Percentiles rank a stretch among this genome's conserved stretches.
phyloP scores from a whole-genome alignment of 2,797 vertebrate species.

The Apogon hyalosoma region DNA sequence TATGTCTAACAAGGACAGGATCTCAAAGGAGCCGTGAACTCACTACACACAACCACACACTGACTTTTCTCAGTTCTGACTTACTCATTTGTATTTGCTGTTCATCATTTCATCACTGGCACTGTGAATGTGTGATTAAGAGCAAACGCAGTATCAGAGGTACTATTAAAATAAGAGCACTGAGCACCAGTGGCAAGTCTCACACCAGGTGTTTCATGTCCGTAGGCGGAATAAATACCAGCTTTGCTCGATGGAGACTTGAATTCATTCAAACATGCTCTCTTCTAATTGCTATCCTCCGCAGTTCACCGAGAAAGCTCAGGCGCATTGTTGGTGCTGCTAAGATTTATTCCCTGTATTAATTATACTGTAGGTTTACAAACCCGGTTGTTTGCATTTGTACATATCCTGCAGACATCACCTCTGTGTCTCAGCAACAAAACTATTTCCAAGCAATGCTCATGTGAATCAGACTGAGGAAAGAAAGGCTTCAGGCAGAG shows the following conservation, averaged over 20 bases:
- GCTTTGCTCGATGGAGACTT: slow-evolving; percentile 40
- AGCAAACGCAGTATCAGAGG: slow-evolving; percentile 66
- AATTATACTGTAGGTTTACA: slow-evolving; percentile 56
- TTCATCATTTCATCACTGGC: slow-evolving; percentile 33
- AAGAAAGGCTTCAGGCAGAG: slow-evolving; percentile 65
- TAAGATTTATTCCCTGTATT: slow-evolving; percentile 58
- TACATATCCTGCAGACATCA: slow-evolving; percentile 50
- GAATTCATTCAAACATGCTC: slow-evolving; percentile 51
- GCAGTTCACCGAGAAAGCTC: slow-evolving; percentile 9
- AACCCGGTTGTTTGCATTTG: slow-evolving; percentile 55
- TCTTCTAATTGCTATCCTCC: slow-evolving; percentile 59
- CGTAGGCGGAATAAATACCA: slow-evolving; percentile 67
- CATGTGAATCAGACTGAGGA: slow-evolving; percentile 55
- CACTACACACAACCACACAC: slow-evolving; percentile 24
- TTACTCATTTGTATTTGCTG: slow-evolving; percentile 38
- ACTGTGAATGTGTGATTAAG: slow-evolving; percentile 55
- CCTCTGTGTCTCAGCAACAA: slow-evolving; percentile 46
- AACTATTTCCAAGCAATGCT: slow-evolving; percentile 63
- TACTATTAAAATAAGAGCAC: slow-evolving; percentile 53
- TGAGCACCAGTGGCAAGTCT: slow-evolving; percentile 64
- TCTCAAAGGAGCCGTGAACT: slow-evolving; percentile 41
- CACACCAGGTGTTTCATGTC: slow-evolving; percentile 67
- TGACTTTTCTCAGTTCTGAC: slow-evolving; percentile 4
- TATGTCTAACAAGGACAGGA: slow-evolving; percentile 38
- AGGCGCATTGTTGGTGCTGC: slow-evolving; percentile 40